Conservation (phyloP, 2,797 vertebrate species). For the Lithobates sylvaticus region DNA sequence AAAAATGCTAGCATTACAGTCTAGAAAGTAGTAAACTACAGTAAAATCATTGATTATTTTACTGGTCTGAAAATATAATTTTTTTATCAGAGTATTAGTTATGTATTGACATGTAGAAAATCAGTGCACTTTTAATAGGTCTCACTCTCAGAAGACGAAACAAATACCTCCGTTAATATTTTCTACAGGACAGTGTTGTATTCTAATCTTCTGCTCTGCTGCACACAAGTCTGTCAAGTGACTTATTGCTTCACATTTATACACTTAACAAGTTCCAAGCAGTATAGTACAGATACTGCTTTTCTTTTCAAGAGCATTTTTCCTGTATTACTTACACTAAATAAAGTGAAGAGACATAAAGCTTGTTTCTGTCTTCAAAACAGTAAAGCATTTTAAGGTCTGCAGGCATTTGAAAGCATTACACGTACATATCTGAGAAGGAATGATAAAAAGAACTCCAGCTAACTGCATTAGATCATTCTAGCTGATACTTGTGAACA, state of each 20-base stretch:
- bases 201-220: conserved; percentile 56
- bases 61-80: background rate
- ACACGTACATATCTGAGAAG: background rate
- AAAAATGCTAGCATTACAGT: background rate
- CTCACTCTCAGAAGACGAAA: conserved; percentile 28
- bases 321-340: conserved; percentile 39
- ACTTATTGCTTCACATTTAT: conserved; percentile 51
- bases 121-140: conserved; percentile 26
- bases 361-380: conserved; percentile 39
- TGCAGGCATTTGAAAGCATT: conserved; percentile 4
- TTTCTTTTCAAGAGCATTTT: conserved; percentile 36
- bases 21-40: background rate
- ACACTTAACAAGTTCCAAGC: conserved; percentile 44
- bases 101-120: conserved; percentile 2
- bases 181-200: conserved; percentile 28
- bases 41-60: background rate
- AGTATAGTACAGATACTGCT: conserved; percentile 32
- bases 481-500: no score
- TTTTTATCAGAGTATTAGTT: conserved; percentile 6
- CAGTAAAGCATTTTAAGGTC: conserved; percentile 22
- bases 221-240: conserved; percentile 48
- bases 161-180: conserved; percentile 48
- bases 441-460: background rate
- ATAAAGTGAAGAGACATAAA: conserved; percentile 43
- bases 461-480: no score